Evolutionary conservation across 1,140 invertebrate genomes (phyloP), one percentile per base, ranked within the genome.

Genomic region (Drosophila setifemur): DNA sequence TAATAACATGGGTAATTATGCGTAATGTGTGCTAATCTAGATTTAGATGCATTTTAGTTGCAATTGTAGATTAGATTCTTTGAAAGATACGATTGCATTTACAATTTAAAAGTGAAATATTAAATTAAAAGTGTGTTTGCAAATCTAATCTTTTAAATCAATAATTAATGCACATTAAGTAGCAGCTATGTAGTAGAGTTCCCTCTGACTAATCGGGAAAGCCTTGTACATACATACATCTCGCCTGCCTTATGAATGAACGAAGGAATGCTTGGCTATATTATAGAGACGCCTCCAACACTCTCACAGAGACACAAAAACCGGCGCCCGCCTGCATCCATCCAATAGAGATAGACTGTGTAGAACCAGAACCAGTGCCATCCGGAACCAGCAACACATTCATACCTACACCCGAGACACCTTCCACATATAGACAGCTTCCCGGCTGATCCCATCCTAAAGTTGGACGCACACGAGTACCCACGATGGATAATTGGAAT

Each of bases 401-500:
- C 23, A 64, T 23, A 63, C 23, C 42, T 28, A 64, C 29, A 63
- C 23, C 42, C 37, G 33, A 23, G 25, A n/a, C n/a, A n/a, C n/a
- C n/a, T n/a, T n/a, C n/a, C n/a, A n/a, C 45, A 57, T n/a, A 31
- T 40, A 61, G 26, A 50, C 58, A 21, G 16, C 16, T 26, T 26
- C 21, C 61, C 58, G 37, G 37, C 39, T 44, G 39, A 63, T 12
- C 52, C 39, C 4, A 35, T 31, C 44, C 44, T 7, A 19, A 23
- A 28, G 23, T 39, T 50, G 23, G 25, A 12, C 39, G 35, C 44
- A 29, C 19, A 26, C 12, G 16, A 55, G 58, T 55, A 48, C 4
- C 55, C 26, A 35, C 14, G 9, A 89, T 90, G 88, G 88, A 90
- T 86, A 90, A 87, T 83, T 90, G 88, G 88, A 89, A 89, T 78